Evolutionary conservation across 2,113 vertebrate genomes (phyloP).

Genomic region (Cyprinodon variegatus): DNA sequence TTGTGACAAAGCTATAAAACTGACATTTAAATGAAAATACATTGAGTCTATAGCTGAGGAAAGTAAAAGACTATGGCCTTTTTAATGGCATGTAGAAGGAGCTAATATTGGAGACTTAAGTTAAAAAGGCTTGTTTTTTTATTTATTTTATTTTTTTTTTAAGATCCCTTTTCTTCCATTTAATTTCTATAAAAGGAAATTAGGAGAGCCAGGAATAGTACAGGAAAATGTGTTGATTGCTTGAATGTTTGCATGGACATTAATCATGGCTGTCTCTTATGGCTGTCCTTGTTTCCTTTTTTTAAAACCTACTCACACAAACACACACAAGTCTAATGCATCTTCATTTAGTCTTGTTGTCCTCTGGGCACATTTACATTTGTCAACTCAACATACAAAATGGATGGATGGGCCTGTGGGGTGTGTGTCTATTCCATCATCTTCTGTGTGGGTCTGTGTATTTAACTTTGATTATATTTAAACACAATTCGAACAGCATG

Average conservation of each 20-base stretch:
- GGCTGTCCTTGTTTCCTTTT: slow-evolving; percentile 10
- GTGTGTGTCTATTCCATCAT: slow-evolving; percentile 48
- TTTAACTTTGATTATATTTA: slow-evolving; percentile 45
- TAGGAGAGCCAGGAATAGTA: slow-evolving; percentile 17
- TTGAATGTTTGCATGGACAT: slow-evolving; percentile 55
- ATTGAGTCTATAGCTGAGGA: too few relatives aligned
- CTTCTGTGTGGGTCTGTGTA: slow-evolving; percentile 20
- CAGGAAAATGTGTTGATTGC: slow-evolving; percentile 34
- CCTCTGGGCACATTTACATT: slow-evolving; percentile 78
- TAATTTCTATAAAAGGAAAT: background rate
- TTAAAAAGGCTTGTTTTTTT: too few relatives aligned
- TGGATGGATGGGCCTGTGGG: slow-evolving; percentile 64
- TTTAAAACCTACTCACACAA: slow-evolving; percentile 13
- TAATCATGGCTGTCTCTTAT: slow-evolving; percentile 50
- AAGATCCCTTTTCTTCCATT: background rate
- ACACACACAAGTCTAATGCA: slow-evolving; percentile 63
- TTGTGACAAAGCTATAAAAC: too few relatives aligned
- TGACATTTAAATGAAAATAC: too few relatives aligned
- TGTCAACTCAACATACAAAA: slow-evolving; percentile 70
- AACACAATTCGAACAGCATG: background rate
- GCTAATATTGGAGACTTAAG: too few relatives aligned
- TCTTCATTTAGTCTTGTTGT: slow-evolving; percentile 77
- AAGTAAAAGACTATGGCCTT: too few relatives aligned
- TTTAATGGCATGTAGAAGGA: too few relatives aligned
- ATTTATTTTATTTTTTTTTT: background rate